Percentiles rank a stretch among this genome's conserved stretches.
These are phyloP conservation scores for Lepisosteus osseus DNA, from an alignment of 2,113 vertebrate species.

Conservation along the genomic window DNA sequence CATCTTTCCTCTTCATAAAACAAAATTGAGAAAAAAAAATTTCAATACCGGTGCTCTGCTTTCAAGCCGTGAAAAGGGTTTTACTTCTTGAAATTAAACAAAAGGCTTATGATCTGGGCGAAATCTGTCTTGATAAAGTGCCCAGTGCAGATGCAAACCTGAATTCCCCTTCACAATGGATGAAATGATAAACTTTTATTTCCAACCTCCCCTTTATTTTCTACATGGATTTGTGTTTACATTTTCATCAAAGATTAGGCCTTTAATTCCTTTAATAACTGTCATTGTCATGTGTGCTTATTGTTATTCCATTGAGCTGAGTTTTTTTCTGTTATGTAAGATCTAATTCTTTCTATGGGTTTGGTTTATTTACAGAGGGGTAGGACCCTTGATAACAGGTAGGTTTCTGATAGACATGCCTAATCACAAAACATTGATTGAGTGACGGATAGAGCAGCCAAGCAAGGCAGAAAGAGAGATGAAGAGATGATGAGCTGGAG, in stretches of 20 bases:
- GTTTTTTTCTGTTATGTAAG: neutral
- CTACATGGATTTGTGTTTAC: neutral
- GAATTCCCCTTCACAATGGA: slow-evolving; percentile 6
- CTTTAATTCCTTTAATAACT: neutral
- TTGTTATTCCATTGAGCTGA: neutral
- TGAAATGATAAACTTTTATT: slow-evolving; percentile 3
- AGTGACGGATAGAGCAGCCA: neutral
- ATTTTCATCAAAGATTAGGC: neutral
- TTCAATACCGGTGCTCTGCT: neutral
- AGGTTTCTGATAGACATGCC: neutral
- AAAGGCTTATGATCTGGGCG: neutral
- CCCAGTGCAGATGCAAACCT: slow-evolving; percentile 2
- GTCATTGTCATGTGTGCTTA: neutral
- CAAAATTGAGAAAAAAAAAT: neutral
- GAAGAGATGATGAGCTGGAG: neutral
- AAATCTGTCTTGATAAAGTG: slow-evolving; percentile 3
- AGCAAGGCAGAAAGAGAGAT: neutral
- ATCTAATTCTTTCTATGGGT: neutral
- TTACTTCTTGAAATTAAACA: slow-evolving; percentile 1
- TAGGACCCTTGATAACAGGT: neutral
- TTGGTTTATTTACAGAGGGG: neutral
- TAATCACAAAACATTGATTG: neutral
- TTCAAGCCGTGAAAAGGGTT: neutral
- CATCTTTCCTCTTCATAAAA: neutral
- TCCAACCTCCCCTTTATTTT: neutral